A percentile compares a stretch with the other conserved stretches of the same genome.
Evolutionary conservation across 2,888 invertebrate genomes (phyloP).

Genomic region (Limnephilus rhombicus): DNA sequence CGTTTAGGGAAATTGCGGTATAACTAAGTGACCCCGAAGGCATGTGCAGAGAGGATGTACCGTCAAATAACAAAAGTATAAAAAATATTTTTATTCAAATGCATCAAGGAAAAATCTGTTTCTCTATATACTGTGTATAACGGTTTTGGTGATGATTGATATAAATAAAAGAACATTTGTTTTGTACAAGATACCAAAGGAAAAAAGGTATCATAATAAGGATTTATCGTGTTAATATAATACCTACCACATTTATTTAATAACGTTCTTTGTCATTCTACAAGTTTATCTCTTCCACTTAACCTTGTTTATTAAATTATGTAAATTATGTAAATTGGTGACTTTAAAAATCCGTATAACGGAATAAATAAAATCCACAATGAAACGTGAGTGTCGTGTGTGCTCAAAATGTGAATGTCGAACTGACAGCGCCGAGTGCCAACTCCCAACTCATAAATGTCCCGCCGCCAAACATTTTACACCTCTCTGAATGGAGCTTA

Average conservation of each 20-base stretch:
- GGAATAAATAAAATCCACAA: background rate
- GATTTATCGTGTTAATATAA: background rate
- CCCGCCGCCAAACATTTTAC: background rate
- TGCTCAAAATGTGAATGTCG: background rate
- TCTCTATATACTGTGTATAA: no score
- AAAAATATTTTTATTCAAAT: no score
- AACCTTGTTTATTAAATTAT: background rate
- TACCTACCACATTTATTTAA: background rate
- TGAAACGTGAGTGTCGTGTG: background rate
- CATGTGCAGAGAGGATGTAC: no score
- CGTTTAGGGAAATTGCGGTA: no score
- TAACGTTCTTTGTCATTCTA: background rate
- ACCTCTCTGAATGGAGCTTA: background rate
- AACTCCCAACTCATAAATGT: background rate
- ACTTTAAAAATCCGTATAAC: background rate
- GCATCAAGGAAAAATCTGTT: no score
- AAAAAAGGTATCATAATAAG: background rate
- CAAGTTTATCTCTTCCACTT: background rate
- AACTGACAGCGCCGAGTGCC: background rate
- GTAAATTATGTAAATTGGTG: background rate
- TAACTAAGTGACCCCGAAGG: no score
- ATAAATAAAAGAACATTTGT: no score
- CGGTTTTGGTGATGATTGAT: no score
- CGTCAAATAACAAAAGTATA: no score
- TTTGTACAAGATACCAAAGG: background rate